Evolutionary conservation across 2,113 vertebrate species (phyloP).

Genomic region (Triplophysa tibetana): DNA sequence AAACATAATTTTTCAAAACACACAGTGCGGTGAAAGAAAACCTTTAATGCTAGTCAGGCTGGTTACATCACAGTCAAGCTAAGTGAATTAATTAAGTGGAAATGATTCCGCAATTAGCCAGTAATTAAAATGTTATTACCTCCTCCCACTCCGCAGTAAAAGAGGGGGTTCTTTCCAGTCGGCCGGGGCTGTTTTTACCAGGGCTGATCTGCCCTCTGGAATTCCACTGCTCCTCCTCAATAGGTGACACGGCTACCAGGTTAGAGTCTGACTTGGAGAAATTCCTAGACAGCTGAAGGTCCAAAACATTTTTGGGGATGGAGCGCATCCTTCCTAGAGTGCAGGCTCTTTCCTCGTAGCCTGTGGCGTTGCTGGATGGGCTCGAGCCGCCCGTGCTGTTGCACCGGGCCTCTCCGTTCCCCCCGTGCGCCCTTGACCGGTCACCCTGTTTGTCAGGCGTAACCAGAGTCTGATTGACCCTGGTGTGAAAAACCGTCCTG

Average conservation of each 20-base stretch:
- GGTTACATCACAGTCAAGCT: slow-evolving; percentile 21
- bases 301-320: slow-evolving; percentile 84
- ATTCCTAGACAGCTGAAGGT: slow-evolving; percentile 88
- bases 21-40: background rate
- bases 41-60: slow-evolving; percentile 17
- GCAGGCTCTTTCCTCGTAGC: slow-evolving; percentile 88
- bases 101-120: slow-evolving; percentile 33
- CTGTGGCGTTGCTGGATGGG: slow-evolving; percentile 64
- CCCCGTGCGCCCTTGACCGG: slow-evolving; percentile 59
- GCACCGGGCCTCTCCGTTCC: slow-evolving; percentile 75
- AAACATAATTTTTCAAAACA: background rate
- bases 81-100: slow-evolving; percentile 38
- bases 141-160: slow-evolving; percentile 99
- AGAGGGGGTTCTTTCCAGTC: slow-evolving; percentile 89
- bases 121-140: slow-evolving; percentile 71
- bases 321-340: slow-evolving; percentile 94
- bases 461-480: slow-evolving; percentile 74
- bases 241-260: slow-evolving; percentile 82
- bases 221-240: slow-evolving; percentile 83
- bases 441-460: slow-evolving; percentile 38
- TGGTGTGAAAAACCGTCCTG: slow-evolving; percentile 92
- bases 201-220: slow-evolving; percentile 78
- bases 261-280: slow-evolving; percentile 96
- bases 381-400: slow-evolving; percentile 61
- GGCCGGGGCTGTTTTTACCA: slow-evolving; percentile 75